Evolutionary conservation across 2,113 vertebrate species (phyloP), one percentile per base, ranked within the genome.

Genomic region (Mionectes macconnelli): DNA sequence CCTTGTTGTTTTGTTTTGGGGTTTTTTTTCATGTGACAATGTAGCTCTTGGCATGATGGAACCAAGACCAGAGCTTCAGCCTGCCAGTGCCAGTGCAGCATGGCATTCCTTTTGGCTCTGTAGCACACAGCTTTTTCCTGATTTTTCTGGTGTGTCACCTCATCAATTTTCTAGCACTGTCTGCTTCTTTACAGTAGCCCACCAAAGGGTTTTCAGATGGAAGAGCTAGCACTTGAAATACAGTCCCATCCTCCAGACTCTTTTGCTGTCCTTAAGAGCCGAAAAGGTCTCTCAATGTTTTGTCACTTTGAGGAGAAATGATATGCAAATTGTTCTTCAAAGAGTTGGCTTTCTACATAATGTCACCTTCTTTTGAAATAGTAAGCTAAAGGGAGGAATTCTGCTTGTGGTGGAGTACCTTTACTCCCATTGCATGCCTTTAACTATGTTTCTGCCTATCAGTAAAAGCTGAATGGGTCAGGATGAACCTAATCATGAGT

Each of bases 21-120:
- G n/a, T n/a, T 27, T 44, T 10, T 28, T 42, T 30, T 20, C 1
- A 8, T 52, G 8, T 42, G 8, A 24, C 2, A 4, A 0, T n/a
- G 55, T 60, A 76, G 25, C 24, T 64, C 8, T 60, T 81, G 30
- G 24, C 40, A 44, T 23, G 52, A 7, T 13, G 31, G 21, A 64
- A 12, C 55, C 52, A 20, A 21, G 22, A 50, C 25, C 10, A 14
- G 63, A 83, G 10, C 31, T 19, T 79, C 14, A 15, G 22, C 15
- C 8, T 76, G 23, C 39, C 19, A 55, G 25, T 49, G 53, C 16
- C 4, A 2, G 39, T 50, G 13, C 42, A 79, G 5, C 8, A 3
- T 72, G 9, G 42, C 75, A 9, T 0, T 64, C 13, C 5, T 39
- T 62, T 28, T 64, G 15, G 7, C 37, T 76, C 15, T 70, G 20